phyloP scores from a whole-genome alignment of 2,797 vertebrate genomes.

The Clarias platycephalus region DNA sequence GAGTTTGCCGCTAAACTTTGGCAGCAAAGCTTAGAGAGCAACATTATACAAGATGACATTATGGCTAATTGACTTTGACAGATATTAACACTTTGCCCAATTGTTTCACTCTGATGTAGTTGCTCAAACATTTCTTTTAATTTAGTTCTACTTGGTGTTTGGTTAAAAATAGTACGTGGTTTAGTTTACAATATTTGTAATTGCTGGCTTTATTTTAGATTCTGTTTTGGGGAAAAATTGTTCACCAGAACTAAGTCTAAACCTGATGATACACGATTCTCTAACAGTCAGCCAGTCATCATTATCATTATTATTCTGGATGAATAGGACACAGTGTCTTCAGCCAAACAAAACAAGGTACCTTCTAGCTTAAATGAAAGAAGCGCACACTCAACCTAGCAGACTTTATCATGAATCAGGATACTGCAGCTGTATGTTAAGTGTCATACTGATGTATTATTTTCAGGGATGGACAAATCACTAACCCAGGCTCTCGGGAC shows the following conservation, averaged over 20 bases:
- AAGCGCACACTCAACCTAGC: not conserved
- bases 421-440: slow-evolving; percentile 4
- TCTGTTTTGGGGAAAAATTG: not conserved
- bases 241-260: not conserved
- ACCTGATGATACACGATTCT: not conserved
- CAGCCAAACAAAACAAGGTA: slow-evolving; percentile 4
- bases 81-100: not conserved
- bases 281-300: not conserved
- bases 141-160: not conserved
- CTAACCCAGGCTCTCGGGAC: not conserved
- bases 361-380: not conserved
- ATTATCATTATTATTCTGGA: not conserved
- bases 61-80: not conserved
- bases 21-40: not conserved
- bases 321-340: not conserved
- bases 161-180: not conserved
- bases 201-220: not conserved
- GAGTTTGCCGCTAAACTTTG: not conserved
- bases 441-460: slow-evolving; percentile 8
- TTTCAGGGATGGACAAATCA: slow-evolving; percentile 6
- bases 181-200: not conserved
- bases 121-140: not conserved
- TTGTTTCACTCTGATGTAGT: not conserved
- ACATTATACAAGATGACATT: not conserved
- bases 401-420: slow-evolving; percentile 21